A percentile compares a stretch with the other conserved stretches of the same genome.
phyloP scores from a whole-genome alignment of 2,113 vertebrate genomes.

The Platycercus adscitus region DNA sequence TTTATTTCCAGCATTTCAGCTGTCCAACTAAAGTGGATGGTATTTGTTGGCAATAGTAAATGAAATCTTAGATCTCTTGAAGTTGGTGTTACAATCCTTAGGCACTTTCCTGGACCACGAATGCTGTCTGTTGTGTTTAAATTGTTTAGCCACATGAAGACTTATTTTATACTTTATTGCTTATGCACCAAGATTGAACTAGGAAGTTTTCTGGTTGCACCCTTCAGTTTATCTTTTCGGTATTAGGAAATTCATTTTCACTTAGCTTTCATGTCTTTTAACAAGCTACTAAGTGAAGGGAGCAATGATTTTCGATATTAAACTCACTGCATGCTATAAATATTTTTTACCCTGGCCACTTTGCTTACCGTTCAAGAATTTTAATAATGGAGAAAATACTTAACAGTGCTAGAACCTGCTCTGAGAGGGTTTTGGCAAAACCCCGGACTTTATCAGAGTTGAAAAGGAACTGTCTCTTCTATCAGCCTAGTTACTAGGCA shows the following conservation, averaged over 20 bases:
- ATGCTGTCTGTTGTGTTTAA: background rate
- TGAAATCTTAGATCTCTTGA: background rate
- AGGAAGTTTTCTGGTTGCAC: background rate
- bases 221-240: background rate
- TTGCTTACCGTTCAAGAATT: background rate
- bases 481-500: constrained; percentile 86
- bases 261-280: background rate
- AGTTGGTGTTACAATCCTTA: background rate
- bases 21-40: fast-evolving
- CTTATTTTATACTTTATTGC: background rate
- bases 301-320: background rate
- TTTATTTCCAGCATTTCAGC: background rate
- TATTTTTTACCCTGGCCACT: background rate
- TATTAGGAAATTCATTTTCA: background rate
- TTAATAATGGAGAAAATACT: background rate
- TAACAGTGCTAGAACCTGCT: background rate
- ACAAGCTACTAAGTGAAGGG: background rate
- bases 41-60: fast-evolving
- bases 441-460: background rate
- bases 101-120: background rate
- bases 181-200: background rate
- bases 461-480: background rate
- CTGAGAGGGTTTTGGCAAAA: background rate
- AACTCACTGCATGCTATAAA: fast-evolving
- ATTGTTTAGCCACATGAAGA: background rate